A percentile compares a stretch with the other conserved stretches of the same genome.
Conservation (phyloP, 2,888 invertebrate species). For the Panorpa germanica region DNA sequence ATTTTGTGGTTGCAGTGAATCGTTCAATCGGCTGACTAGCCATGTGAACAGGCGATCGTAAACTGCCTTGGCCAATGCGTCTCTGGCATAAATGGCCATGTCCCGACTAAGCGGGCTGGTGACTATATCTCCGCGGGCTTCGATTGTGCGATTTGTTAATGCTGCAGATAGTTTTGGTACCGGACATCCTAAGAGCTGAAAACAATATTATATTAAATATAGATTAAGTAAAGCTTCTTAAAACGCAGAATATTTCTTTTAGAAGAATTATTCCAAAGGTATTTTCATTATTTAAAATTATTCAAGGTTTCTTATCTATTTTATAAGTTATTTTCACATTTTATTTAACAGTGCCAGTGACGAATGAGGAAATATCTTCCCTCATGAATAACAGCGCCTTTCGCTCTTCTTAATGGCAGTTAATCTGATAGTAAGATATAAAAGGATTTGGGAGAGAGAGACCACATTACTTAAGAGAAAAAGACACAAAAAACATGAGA, state of each 20-base stretch:
- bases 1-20: conserved; percentile 41
- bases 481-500: no score
- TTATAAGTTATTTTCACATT: no score
- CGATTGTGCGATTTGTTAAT: conserved; percentile 69
- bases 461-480: no score
- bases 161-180: conserved; percentile 44
- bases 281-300: no score
- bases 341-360: no score
- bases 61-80: conserved; percentile 79
- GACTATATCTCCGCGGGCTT: conserved; percentile 69
- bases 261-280: background rate
- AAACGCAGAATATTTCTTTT: conserved; percentile 1
- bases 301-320: no score
- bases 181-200: conserved; percentile 56
- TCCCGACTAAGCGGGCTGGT: conserved; percentile 63
- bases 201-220: conserved; percentile 8
- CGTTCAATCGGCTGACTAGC: conserved; percentile 67
- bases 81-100: conserved; percentile 68
- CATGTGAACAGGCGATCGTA: conserved; percentile 84
- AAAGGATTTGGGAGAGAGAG: no score
- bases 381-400: no score
- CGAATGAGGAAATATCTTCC: no score
- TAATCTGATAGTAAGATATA: no score
- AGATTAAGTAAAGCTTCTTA: no score
- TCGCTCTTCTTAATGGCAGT: no score